These are phyloP conservation scores for Ernsta delagoae DNA, from an alignment of 2,888 invertebrate species.

Conservation along the genomic window DNA sequence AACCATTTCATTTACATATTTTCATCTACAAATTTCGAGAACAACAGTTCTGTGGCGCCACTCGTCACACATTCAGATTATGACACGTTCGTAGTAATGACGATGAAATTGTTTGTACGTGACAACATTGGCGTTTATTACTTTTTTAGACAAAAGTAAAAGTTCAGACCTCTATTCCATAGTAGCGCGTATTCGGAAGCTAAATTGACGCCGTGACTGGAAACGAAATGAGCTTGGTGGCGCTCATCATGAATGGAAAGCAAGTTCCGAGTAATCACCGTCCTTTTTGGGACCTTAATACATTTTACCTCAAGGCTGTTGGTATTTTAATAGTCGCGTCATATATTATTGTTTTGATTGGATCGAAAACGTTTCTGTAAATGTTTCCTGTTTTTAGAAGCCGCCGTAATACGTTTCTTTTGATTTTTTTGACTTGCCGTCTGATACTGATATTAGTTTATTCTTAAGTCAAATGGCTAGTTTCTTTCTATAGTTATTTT, in stretches of 20 bases:
- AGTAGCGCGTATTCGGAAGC: slow-evolving; percentile 70
- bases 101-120: slow-evolving; percentile 77
- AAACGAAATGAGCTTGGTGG: slow-evolving; percentile 43
- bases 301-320: slow-evolving; percentile 25
- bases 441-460: neutral
- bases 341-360: slow-evolving; percentile 36
- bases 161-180: slow-evolving; percentile 60
- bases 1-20: neutral
- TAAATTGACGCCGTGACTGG: slow-evolving; percentile 59
- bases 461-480: neutral
- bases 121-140: slow-evolving; percentile 57
- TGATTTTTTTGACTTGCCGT: slow-evolving; percentile 22
- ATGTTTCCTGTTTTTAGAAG: slow-evolving; percentile 32
- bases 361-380: slow-evolving; percentile 30
- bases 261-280: slow-evolving; percentile 53
- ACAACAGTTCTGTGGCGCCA: slow-evolving; percentile 80
- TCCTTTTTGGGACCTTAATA: slow-evolving; percentile 42
- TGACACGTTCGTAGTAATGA: slow-evolving; percentile 78
- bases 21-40: neutral
- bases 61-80: slow-evolving; percentile 62
- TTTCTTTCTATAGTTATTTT: neutral
- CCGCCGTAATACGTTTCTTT: slow-evolving; percentile 17
- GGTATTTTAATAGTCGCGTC: slow-evolving; percentile 34
- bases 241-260: slow-evolving; percentile 58
- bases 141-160: slow-evolving; percentile 68